Conservation (phyloP, 2,888 invertebrate species). For the Diloba caeruleocephala region DNA sequence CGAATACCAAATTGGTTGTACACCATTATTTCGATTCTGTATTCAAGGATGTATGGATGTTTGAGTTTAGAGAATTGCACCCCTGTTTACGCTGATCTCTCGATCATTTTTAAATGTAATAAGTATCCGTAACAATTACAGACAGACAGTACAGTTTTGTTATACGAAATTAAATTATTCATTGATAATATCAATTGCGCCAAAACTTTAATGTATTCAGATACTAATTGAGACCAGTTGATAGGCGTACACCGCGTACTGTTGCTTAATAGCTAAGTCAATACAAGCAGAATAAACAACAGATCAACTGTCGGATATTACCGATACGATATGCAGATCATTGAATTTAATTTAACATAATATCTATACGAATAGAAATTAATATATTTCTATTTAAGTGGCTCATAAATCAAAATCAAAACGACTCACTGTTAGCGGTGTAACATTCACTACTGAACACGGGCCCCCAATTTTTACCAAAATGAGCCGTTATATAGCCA, state of each 20-base stretch:
- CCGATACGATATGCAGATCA: constrained; percentile 22
- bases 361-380: constrained; percentile 31
- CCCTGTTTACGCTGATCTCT: too few relatives aligned
- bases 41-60: too few relatives aligned
- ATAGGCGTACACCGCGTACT: constrained; percentile 26
- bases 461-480: too few relatives aligned
- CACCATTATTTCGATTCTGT: too few relatives aligned
- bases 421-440: constrained; percentile 11
- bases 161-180: constrained; percentile 16
- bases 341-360: constrained; percentile 27
- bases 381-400: constrained; percentile 33
- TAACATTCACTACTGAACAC: too few relatives aligned
- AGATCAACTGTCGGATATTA: constrained; percentile 38
- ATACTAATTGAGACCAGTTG: constrained; percentile 38
- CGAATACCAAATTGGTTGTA: too few relatives aligned
- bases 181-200: constrained; percentile 41
- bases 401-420: constrained; percentile 35
- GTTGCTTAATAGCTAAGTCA: constrained; percentile 35
- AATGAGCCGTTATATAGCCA: too few relatives aligned
- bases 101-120: too few relatives aligned
- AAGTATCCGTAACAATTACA: too few relatives aligned
- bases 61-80: too few relatives aligned
- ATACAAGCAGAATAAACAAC: constrained; percentile 33
- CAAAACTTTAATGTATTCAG: constrained; percentile 37
- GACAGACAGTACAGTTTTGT: background rate